Base-by-base conservation (phyloP, 2,888 invertebrate species). In the Aelia acuminata region DNA sequence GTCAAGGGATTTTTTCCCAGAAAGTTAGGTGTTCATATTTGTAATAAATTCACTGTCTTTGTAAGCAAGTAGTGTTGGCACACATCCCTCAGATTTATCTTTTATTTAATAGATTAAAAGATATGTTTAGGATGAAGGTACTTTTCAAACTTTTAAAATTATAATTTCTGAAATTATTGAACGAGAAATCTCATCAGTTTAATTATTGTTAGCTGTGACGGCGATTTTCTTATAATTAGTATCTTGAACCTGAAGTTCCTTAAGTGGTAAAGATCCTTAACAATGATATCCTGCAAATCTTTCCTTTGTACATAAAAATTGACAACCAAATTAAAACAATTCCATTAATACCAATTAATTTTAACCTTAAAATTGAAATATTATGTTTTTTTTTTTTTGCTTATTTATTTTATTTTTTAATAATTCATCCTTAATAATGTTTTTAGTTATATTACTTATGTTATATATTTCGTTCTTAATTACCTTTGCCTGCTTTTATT, bases 201-300 rank as follows among this genome's bases (percentile, higher is more conserved):
- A 13, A 2, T 49, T 18, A 26, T 26, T 26, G 26, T n/a, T 57
- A 26, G 57, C 57, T 13, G 26, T 70, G 63, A 31, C 35, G 31
- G 7, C 3, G 18, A 70, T 18, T 35, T 35, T 8, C 7, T 35
- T 18, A 35, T 70, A 18, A 35, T 70, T 70, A 35, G 3, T 70
- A 70, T 35, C 31, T 35, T 35, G 63, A 70, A 70, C 63, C 63
- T 70, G 63, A 70, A 70, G 63, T 35, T 70, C 31, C 63, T 63
- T 18, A 35, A 70, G 63, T 70, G 63, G 63, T 35, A 70, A 31
- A 5, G 1, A 35, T 70, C 63, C 63, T 70, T 31, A 35, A 35
- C 35, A 70, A 15, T 31, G 4, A 15, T 31, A 20, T 70, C 63
- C 63, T 57, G 26, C 35, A 35, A 70, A 70, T 15, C 18, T 70